phyloP scores from a whole-genome alignment of 2,113 vertebrate species.

The Lethenteron camtschaticum region DNA sequence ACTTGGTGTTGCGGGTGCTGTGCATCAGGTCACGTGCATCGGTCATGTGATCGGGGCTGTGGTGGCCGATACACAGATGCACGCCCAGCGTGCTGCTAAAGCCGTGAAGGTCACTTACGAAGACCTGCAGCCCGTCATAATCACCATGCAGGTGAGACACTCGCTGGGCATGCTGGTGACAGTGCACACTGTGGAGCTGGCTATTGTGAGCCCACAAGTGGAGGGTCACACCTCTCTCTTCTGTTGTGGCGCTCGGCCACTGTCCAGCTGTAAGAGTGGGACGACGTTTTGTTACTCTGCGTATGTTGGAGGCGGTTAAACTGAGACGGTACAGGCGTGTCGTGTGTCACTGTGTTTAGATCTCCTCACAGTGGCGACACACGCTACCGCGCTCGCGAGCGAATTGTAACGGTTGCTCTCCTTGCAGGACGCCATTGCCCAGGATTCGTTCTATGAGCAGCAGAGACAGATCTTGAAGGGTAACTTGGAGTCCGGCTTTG shows the following conservation, averaged over 20 bases:
- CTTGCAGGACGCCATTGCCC: slow-evolving; percentile 56
- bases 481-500: slow-evolving; percentile 49
- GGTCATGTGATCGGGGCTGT: slow-evolving; percentile 73
- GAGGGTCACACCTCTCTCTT: not conserved
- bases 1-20: not conserved
- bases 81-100: slow-evolving; percentile 56
- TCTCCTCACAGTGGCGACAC: no score
- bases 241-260: not conserved
- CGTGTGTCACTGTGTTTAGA: no score
- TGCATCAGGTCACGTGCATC: slow-evolving; percentile 59
- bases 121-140: slow-evolving; percentile 37
- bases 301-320: not conserved
- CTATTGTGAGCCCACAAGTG: no score
- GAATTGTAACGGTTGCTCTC: slow-evolving; percentile 5
- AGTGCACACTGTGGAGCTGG: no score
- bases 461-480: slow-evolving; percentile 49
- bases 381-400: no score
- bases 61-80: slow-evolving; percentile 55
- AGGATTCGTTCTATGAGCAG: slow-evolving; percentile 47
- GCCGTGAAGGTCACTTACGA: slow-evolving; percentile 52
- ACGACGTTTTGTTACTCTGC: not conserved
- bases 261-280: no score
- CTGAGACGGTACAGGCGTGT: not conserved
- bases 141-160: slow-evolving; percentile 59
- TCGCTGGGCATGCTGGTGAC: no score